phyloP scores from a whole-genome alignment of 2,113 vertebrate genomes.

The Picathartes gymnocephalus region DNA sequence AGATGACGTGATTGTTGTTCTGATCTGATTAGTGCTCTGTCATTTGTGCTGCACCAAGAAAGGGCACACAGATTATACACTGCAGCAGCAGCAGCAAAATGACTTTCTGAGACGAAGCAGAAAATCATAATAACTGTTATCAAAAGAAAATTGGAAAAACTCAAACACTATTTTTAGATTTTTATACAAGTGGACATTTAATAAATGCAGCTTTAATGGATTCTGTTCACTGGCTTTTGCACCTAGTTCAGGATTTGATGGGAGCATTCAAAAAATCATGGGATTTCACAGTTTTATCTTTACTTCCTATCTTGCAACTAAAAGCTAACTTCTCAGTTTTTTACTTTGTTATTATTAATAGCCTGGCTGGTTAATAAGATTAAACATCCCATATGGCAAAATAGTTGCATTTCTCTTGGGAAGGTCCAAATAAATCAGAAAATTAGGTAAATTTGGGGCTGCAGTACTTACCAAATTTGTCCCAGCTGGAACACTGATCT shows the following conservation, averaged over 20 bases:
- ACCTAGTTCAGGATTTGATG: background rate
- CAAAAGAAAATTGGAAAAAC: slow-evolving; percentile 58
- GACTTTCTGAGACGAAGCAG: slow-evolving; percentile 63
- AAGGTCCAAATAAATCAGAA: slow-evolving; percentile 33
- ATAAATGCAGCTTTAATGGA: slow-evolving; percentile 47
- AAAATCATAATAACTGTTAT: slow-evolving; percentile 63
- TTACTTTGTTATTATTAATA: background rate
- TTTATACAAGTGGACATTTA: slow-evolving; percentile 61
- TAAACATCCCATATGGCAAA: slow-evolving; percentile 4
- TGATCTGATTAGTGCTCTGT: slow-evolving; percentile 45
- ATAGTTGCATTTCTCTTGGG: slow-evolving; percentile 4
- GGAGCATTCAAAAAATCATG: background rate
- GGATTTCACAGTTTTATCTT: slow-evolving; percentile 2
- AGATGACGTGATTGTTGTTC: slow-evolving; percentile 45
- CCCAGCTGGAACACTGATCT: background rate
- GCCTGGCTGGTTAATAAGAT: background rate
- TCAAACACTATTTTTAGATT: slow-evolving; percentile 61
- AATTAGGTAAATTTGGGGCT: background rate
- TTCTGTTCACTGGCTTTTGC: slow-evolving; percentile 48
- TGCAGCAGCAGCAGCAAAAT: slow-evolving; percentile 52
- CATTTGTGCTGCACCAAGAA: slow-evolving; percentile 38
- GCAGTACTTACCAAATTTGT: background rate
- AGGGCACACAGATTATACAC: slow-evolving; percentile 50
- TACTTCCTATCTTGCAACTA: slow-evolving; percentile 18
- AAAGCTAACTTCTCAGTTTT: background rate